Percentiles rank a stretch among this genome's conserved stretches.
Evolutionary conservation across 2,113 vertebrate species (phyloP).

Genomic region (Percina caprodes): DNA sequence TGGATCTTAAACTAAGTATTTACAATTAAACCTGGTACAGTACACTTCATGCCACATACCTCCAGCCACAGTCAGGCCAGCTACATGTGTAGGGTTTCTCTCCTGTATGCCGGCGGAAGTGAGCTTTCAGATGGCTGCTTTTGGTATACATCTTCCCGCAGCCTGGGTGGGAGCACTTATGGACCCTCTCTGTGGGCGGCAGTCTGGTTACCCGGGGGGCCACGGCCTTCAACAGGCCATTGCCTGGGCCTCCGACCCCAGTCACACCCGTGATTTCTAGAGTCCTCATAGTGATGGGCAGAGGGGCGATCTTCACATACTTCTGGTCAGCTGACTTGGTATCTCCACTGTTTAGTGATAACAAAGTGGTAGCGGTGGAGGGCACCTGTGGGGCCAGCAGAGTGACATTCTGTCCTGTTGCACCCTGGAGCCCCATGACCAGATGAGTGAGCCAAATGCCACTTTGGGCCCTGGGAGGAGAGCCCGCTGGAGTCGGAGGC

Average conservation of each 20-base stretch:
- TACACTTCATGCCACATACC: constrained; percentile 71
- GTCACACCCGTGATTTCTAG: constrained; percentile 71
- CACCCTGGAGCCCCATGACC: constrained; percentile 84
- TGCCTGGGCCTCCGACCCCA: constrained; percentile 44
- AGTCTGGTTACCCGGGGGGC: constrained; percentile 69
- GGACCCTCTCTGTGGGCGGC: constrained; percentile 75
- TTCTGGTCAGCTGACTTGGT: constrained; percentile 84
- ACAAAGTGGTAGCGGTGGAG: constrained; percentile 63
- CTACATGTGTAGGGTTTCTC: constrained; percentile 91
- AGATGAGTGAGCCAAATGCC: constrained; percentile 85
- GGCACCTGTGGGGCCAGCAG: constrained; percentile 77
- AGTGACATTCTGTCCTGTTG: constrained; percentile 79
- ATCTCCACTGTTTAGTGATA: constrained; percentile 64
- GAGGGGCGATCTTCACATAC: constrained; percentile 88
- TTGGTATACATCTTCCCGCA: constrained; percentile 92
- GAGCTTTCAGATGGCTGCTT: constrained; percentile 92
- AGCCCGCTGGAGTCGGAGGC: constrained; percentile 43
- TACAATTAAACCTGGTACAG: background rate
- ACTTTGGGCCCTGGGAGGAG: constrained; percentile 50
- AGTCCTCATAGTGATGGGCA: constrained; percentile 79
- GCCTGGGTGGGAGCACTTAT: constrained; percentile 89
- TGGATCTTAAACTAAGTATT: background rate
- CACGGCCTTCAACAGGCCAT: constrained; percentile 66
- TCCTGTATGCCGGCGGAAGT: constrained; percentile 85
- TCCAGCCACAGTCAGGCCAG: constrained; percentile 91